Evolutionary conservation across 2,888 invertebrate genomes (phyloP).

Genomic region (Pammene aurita): DNA sequence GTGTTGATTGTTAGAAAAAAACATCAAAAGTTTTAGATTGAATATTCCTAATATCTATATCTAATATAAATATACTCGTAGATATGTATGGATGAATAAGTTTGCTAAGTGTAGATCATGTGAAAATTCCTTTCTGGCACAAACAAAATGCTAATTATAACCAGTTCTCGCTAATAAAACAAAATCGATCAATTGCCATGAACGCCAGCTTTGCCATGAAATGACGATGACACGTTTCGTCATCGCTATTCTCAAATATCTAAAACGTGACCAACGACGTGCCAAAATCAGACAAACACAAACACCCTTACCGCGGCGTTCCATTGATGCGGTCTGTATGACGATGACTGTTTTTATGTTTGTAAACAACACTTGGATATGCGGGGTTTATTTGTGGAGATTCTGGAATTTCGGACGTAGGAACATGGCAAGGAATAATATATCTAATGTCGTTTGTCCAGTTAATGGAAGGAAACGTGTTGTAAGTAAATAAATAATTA

Average conservation of each 20-base stretch:
- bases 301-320: slow-evolving; percentile 46
- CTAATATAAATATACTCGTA: no score
- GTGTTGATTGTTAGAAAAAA: no score
- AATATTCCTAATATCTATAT: no score
- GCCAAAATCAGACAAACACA: slow-evolving; percentile 50
- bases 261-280: slow-evolving; percentile 46
- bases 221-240: slow-evolving; percentile 42
- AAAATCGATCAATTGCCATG: slow-evolving; percentile 35
- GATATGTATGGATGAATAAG: neutral
- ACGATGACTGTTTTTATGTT: slow-evolving; percentile 36
- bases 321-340: slow-evolving; percentile 42
- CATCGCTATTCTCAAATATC: slow-evolving; percentile 54
- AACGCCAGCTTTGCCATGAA: slow-evolving; percentile 33
- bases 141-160: slow-evolving; percentile 31
- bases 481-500: neutral
- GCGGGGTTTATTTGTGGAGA: slow-evolving; percentile 26
- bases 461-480: neutral
- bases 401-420: slow-evolving; percentile 9
- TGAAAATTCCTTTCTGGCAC: slow-evolving; percentile 19
- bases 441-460: neutral
- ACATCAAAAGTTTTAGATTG: no score
- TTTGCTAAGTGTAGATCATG: neutral
- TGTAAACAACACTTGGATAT: slow-evolving; percentile 37
- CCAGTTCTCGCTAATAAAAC: slow-evolving; percentile 27
- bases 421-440: neutral